Percentiles rank a stretch among this genome's conserved stretches.
Conservation (phyloP, 2,888 invertebrate genomes). For the Agriopis leucophaearia region DNA sequence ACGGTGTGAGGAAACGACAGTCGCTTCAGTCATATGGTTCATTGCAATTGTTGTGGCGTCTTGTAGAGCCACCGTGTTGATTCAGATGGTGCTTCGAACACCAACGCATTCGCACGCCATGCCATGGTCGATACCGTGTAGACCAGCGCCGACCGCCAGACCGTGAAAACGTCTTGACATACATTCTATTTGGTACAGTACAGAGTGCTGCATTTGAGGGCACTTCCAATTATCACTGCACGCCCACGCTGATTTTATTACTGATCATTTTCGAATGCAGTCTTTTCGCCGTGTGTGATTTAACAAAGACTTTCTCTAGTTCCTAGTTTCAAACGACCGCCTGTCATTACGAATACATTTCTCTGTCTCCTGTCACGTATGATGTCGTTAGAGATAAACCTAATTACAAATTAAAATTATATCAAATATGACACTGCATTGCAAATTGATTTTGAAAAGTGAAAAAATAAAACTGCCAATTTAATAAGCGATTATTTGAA, state of each 20-base stretch:
- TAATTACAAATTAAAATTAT: conserved; percentile 73
- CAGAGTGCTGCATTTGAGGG: conserved; percentile 75
- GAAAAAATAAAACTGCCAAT: conserved; percentile 50
- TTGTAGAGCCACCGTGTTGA: conserved; percentile 17
- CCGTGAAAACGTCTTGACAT: conserved; percentile 82
- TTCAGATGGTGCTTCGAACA: conserved; percentile 32
- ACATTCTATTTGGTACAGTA: conserved; percentile 76
- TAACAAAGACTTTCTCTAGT: conserved; percentile 77
- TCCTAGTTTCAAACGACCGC: conserved; percentile 65
- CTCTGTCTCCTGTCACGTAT: conserved; percentile 72
- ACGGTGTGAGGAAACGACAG: conserved; percentile 40
- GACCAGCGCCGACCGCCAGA: conserved; percentile 69
- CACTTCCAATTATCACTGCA: conserved; percentile 83
- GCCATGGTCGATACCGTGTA: conserved; percentile 70
- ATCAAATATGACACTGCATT: conserved; percentile 70
- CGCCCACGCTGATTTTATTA: conserved; percentile 69
- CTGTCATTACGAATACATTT: conserved; percentile 71
- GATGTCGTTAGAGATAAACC: conserved; percentile 69
- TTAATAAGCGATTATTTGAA: conserved; percentile 57
- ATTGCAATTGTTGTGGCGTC: conserved; percentile 5
- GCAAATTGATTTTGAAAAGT: conserved; percentile 63
- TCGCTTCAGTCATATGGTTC: conserved; percentile 12
- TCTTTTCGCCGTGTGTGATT: conserved; percentile 66
- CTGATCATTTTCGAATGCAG: conserved; percentile 74
- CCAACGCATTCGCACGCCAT: conserved; percentile 52